Base-by-base conservation (phyloP, 2,797 vertebrate genomes). In the Enteromius mattozi region DNA sequence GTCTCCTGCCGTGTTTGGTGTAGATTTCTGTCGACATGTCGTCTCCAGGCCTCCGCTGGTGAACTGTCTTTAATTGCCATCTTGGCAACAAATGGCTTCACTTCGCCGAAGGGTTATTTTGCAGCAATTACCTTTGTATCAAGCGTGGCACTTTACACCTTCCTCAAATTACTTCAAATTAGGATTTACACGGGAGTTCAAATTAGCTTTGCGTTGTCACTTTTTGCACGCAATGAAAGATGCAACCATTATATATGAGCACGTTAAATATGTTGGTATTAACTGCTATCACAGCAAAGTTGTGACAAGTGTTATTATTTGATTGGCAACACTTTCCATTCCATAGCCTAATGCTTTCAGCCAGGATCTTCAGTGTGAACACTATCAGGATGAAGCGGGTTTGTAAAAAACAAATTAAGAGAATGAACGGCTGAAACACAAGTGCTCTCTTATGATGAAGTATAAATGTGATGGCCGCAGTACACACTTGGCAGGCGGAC, bases 61-160 rank as follows among this genome's bases (percentile, higher is more conserved):
- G 21, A 77, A 35, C 35, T 17, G 5, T 42, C 51, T 71, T 59
- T 19, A n/a, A 71, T 45, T 59, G 37, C 59, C 51, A 71, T 71
- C 35, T 56, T 81, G 66, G 66, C 79, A 81, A 81, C 49, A 30
- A 59, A 42, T 69, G 35, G 14, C 78, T 42, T 81, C 35, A 59
- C 51, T 59, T 59, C 0, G 0, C 68, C 0, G 12, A 6, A n/a
- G 79, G 56, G 51, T 42, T n/a, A 2, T 81, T 81, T 45, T 61
- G 24, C 37, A 56, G 79, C 49, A 59, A 40, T 81, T 80, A 80
- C 21, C 65, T 81, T 71, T 61, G 68, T 33, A 45, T 71, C 49
- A 81, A 45, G 24, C 16, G 12, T 5, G 54, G 51, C 80, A 61
- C 68, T 71, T 45, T 59, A 72, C 68, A 45, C 37, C 51, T 2